Conservation (phyloP, 2,797 vertebrate species). For the Chiroxiphia lanceolata region DNA sequence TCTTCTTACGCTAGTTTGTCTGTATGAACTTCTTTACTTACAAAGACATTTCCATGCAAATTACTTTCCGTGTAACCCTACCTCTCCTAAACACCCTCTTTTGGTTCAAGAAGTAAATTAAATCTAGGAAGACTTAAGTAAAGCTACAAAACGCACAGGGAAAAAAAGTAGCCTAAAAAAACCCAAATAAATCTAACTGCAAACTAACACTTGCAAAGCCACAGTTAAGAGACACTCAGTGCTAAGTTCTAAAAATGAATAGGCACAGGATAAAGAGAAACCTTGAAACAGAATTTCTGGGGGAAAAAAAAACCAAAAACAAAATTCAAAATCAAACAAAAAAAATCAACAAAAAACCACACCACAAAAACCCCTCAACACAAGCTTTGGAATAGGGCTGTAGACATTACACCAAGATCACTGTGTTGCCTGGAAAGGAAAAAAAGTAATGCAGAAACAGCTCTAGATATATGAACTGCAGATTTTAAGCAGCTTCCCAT, state of each 20-base stretch:
- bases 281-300: background rate
- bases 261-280: background rate
- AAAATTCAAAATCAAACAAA: background rate
- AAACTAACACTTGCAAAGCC: background rate
- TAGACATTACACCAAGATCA: background rate
- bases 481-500: background rate
- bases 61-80: conserved; percentile 5
- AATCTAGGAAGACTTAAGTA: background rate
- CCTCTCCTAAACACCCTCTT: background rate
- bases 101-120: background rate
- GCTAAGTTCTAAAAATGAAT: background rate
- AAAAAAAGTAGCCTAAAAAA: background rate
- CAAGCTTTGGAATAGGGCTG: background rate
- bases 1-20: background rate
- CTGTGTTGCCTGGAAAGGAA: background rate
- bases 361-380: background rate
- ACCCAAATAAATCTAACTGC: background rate
- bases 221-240: background rate
- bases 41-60: background rate
- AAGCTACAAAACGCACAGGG: background rate
- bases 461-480: background rate
- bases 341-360: background rate
- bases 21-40: background rate
- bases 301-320: background rate
- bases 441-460: background rate